A percentile compares a stretch with the other conserved stretches of the same genome.
These are phyloP conservation scores for Plutomurus gul DNA, from an alignment of 1,140 invertebrate genomes.

Conservation along the genomic window DNA sequence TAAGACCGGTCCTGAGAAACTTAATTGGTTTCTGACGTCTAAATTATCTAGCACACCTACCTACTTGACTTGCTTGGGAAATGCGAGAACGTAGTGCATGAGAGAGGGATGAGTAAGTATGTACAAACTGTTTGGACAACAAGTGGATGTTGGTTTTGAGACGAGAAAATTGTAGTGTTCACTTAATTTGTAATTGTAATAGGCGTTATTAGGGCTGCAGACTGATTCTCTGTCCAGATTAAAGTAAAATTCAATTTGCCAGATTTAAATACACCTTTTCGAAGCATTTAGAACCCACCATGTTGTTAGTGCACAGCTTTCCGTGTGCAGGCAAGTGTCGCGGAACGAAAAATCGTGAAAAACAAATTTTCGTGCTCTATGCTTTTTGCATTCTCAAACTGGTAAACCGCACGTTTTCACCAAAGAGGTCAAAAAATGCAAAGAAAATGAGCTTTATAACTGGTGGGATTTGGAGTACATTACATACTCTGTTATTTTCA, in stretches of 20 bases:
- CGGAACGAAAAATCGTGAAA: too few relatives aligned
- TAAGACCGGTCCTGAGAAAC: conserved; percentile 25
- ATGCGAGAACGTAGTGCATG: neutral
- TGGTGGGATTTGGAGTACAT: too few relatives aligned
- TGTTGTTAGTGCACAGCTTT: too few relatives aligned
- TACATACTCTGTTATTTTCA: too few relatives aligned
- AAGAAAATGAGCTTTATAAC: too few relatives aligned
- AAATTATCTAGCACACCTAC: conserved; percentile 25
- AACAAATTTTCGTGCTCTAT: too few relatives aligned
- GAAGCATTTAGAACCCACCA: too few relatives aligned
- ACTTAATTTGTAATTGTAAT: conserved; percentile 22
- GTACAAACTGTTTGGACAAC: neutral
- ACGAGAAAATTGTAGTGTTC: neutral
- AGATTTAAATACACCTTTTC: neutral
- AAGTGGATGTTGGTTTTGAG: neutral
- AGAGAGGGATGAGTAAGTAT: neutral
- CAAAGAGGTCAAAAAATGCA: too few relatives aligned
- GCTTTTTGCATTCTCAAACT: too few relatives aligned
- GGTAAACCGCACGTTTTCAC: too few relatives aligned
- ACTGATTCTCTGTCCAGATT: conserved; percentile 17
- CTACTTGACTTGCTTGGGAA: conserved; percentile 20
- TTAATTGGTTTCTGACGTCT: conserved; percentile 26
- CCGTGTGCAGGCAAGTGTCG: too few relatives aligned
- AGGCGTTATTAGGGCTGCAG: neutral
- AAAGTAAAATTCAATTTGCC: conserved; percentile 13